Percentiles rank a stretch among this genome's conserved stretches.
Evolutionary conservation across 1,140 invertebrate genomes (phyloP).

Genomic region (Sminthurinus signatus): DNA sequence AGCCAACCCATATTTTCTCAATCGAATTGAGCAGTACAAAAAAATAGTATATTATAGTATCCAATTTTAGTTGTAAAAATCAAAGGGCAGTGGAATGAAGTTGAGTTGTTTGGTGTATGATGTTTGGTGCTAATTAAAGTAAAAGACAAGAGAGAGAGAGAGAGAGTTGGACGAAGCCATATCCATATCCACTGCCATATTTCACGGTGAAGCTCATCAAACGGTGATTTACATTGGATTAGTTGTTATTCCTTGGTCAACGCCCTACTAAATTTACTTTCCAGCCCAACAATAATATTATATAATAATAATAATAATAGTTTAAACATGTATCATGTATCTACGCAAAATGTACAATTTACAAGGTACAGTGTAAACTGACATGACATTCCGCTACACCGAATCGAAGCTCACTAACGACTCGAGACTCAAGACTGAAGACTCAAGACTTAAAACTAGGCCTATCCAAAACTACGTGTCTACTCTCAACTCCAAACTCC

Average conservation of each 20-base stretch:
- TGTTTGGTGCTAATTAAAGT: slow-evolving; percentile 33
- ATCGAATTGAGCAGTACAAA: neutral
- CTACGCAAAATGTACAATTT: neutral
- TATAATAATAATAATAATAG: slow-evolving; percentile 16
- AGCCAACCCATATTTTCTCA: no score
- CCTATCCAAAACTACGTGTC: no score
- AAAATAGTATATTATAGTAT: neutral
- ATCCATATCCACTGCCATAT: slow-evolving; percentile 33
- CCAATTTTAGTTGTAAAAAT: neutral
- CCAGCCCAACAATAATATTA: slow-evolving; percentile 19
- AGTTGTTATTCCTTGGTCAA: slow-evolving; percentile 25
- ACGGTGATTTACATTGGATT: slow-evolving; percentile 38
- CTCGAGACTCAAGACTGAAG: neutral
- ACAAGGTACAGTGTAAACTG: neutral
- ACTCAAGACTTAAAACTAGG: no score
- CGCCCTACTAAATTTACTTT: neutral
- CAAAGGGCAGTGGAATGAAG: neutral
- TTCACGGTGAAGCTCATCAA: slow-evolving; percentile 36
- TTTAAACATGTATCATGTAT: neutral
- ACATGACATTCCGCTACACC: neutral
- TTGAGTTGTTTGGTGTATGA: neutral
- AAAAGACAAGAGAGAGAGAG: no score
- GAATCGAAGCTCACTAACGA: neutral
- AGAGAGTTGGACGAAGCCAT: no score
- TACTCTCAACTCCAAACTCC: no score